These are phyloP conservation scores for Aleadryas rufinucha DNA, from an alignment of 2,113 vertebrate genomes.

Conservation along the genomic window DNA sequence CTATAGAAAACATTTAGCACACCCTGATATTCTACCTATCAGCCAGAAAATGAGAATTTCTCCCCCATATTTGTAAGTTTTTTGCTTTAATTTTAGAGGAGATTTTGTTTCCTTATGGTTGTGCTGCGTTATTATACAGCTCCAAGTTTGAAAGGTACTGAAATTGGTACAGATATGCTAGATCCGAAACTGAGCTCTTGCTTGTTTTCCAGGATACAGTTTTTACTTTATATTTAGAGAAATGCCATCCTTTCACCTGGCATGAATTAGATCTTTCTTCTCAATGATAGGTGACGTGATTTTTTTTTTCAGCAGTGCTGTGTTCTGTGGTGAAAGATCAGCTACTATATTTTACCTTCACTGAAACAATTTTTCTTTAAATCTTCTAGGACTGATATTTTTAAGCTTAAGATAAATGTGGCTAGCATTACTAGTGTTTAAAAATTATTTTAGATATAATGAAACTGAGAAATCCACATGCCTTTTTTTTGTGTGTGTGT, in stretches of 20 bases:
- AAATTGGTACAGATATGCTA: not conserved
- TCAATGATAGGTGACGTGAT: not conserved
- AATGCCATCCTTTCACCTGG: not conserved
- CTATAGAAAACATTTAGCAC: not conserved
- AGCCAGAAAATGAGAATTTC: not conserved
- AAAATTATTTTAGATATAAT: not conserved
- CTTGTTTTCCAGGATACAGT: not conserved
- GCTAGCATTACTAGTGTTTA: not conserved
- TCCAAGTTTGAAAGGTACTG: not conserved
- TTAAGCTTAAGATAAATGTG: not conserved
- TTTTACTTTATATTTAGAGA: not conserved
- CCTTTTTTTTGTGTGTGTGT: not conserved
- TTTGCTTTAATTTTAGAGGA: not conserved
- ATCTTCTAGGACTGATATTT: not conserved
- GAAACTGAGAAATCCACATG: not conserved
- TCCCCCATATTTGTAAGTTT: not conserved
- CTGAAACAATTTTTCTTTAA: not conserved
- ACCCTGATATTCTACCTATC: not conserved
- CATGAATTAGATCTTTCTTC: not conserved
- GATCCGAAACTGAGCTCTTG: not conserved
- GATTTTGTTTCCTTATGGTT: not conserved
- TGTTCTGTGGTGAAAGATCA: not conserved
- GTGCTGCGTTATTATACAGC: not conserved
- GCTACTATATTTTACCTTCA: not conserved
- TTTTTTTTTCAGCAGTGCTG: not conserved